Base-by-base conservation (phyloP, 2,113 vertebrate species). In the Motacilla tschutschensis region DNA sequence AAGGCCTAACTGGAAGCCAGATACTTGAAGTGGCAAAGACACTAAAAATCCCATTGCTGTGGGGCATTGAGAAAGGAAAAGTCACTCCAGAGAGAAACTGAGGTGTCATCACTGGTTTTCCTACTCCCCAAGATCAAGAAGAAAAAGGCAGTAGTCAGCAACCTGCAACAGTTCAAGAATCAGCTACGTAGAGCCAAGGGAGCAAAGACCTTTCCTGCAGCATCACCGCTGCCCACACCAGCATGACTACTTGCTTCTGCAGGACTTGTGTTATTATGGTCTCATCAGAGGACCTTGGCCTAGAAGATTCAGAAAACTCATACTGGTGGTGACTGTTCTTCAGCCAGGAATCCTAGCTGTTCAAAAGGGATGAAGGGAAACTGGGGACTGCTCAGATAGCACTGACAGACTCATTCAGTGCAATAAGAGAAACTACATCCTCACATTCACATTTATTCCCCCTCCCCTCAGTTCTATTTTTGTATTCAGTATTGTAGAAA, bases 141-240 rank as follows among this genome's bases (percentile, higher is more conserved):
- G 36, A 35, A 84, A 83, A 67, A 21, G 17, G 9, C 43, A 82
- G 2, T 4, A 29, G n/a, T 31, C 8, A 58, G 47, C 47, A 91
- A 60, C 8, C 12, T 74, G 44, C 44, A 73, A 18, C 31, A 66
- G 54, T 16, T 36, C 10, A 69, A 40, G 19, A 24, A 43, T 40
- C 10, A 29, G 40, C 17, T 24, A 59, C 47, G 40, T 8, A 63
- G 72, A 69, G 25, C 5, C 40, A 75, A 69, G 24, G 43, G 13
- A 11, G 6, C 11, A 58, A 69, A 28, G 51, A 53, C 24, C 17
- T 69, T 71, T 54, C 22, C 36, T 9, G 14, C 21, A 46, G 36
- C n/a, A 47, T 12, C 17, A 20, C 12, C 0, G 0, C 7, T 76
- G 21, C 36, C 38, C 44, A 47, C 60, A 66, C 2, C 35, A 22